Evolutionary conservation across 2,113 vertebrate genomes (phyloP).

Genomic region (Pleuronectes platessa): DNA sequence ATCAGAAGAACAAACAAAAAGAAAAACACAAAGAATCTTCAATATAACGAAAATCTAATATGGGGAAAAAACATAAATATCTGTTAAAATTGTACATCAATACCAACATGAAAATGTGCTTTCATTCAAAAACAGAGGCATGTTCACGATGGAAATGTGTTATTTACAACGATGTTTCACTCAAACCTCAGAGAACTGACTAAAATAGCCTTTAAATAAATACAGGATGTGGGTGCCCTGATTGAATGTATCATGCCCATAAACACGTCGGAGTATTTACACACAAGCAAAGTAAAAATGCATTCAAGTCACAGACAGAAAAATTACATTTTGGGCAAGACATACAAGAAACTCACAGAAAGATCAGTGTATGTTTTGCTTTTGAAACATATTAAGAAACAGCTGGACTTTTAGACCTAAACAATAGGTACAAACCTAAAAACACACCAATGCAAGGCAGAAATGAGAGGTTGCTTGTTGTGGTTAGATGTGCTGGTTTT

Average conservation of each 20-base stretch:
- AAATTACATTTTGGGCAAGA: constrained; percentile 68
- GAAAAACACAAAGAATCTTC: not conserved
- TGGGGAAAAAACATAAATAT: not conserved
- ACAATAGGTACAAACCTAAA: constrained; percentile 83
- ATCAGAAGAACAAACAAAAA: not conserved
- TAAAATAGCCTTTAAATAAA: not conserved
- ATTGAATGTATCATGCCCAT: constrained; percentile 80
- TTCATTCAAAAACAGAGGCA: not conserved
- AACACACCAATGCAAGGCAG: constrained; percentile 87
- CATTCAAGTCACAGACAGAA: constrained; percentile 97
- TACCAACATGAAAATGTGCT: not conserved
- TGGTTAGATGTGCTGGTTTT: constrained; percentile 79
- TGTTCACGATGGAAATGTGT: not conserved
- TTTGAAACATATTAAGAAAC: constrained; percentile 76
- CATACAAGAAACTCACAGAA: constrained; percentile 82
- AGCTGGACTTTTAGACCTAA: constrained; percentile 84
- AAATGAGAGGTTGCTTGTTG: constrained; percentile 31
- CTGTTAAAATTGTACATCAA: not conserved
- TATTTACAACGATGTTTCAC: not conserved
- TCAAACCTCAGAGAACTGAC: not conserved
- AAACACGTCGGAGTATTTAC: constrained; percentile 85
- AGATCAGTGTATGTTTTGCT: constrained; percentile 21
- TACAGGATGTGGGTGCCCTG: constrained; percentile 78
- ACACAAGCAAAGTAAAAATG: constrained; percentile 99
- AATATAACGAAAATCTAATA: constrained; percentile 2